phyloP scores from a whole-genome alignment of 1,140 invertebrate species.

The Philopotamus ludificatus region DNA sequence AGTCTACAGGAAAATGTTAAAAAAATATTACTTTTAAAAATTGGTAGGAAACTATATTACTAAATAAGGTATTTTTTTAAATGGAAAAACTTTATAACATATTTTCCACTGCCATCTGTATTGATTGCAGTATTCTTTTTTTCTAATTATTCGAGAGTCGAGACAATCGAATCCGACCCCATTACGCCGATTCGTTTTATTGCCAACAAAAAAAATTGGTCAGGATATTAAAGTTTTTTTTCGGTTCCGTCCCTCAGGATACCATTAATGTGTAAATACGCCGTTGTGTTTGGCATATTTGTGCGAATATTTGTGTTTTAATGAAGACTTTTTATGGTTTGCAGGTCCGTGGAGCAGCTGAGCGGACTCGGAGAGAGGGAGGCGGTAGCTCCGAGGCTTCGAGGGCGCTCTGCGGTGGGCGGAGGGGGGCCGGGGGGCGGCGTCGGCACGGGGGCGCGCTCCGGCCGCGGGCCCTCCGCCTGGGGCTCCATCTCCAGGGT shows the following conservation, averaged over 20 bases:
- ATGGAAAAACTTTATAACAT: no score
- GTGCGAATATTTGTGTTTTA: neutral
- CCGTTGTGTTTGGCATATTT: neutral
- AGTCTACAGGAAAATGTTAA: no score
- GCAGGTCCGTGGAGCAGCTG: constrained; percentile 75
- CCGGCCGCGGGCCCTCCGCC: constrained; percentile 61
- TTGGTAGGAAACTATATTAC: no score
- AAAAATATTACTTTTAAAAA: no score
- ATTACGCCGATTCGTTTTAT: no score
- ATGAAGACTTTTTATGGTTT: constrained; percentile 8
- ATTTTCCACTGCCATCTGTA: no score
- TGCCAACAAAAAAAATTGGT: no score
- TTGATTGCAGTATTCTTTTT: no score
- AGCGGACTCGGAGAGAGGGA: constrained; percentile 64
- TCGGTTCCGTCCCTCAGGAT: neutral
- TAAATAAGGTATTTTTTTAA: no score
- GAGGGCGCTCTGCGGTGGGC: constrained; percentile 44
- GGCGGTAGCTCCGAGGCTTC: constrained; percentile 42
- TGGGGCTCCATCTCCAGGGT: constrained; percentile 84
- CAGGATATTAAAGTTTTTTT: neutral
- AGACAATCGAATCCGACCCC: no score
- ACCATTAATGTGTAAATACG: neutral
- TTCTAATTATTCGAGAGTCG: no score
- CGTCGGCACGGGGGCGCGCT: constrained; percentile 54
- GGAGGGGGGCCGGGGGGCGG: constrained; percentile 47